Percentiles rank a stretch among this genome's conserved stretches.
Conservation (phyloP, 2,113 vertebrate genomes). For the Phrynosoma blainvillii region DNA sequence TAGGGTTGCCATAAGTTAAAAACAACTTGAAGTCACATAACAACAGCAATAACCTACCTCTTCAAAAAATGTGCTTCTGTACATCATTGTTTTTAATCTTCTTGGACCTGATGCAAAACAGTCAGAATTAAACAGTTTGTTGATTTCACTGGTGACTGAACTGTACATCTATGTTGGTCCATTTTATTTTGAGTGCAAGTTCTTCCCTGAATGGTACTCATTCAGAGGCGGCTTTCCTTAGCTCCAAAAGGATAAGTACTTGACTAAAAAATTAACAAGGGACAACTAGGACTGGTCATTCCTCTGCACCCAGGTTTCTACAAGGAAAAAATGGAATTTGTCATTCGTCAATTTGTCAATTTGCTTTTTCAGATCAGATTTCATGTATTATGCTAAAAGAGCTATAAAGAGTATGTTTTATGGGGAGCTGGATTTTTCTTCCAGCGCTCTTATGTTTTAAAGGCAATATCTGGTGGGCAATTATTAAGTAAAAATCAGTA, state of each 20-base stretch:
- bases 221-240: background rate
- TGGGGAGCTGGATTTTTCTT: background rate
- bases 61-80: background rate
- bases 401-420: background rate
- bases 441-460: background rate
- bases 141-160: background rate
- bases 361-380: background rate
- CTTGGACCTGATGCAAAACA: background rate
- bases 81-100: background rate
- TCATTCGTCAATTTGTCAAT: background rate
- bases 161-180: background rate
- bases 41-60: background rate
- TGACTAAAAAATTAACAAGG: too few species aligned
- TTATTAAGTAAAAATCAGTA: background rate
- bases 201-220: background rate
- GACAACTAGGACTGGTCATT: background rate
- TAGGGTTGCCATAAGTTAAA: too few species aligned
- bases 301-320: background rate
- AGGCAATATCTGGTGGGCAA: background rate
- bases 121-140: background rate
- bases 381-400: background rate
- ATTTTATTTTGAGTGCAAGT: background rate
- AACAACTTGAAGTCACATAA: background rate
- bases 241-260: background rate
- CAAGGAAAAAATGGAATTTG: background rate